Percentiles rank a stretch among this genome's conserved stretches.
These are phyloP conservation scores for Florisuga fusca DNA, from an alignment of 2,797 vertebrate species.

Conservation along the genomic window DNA sequence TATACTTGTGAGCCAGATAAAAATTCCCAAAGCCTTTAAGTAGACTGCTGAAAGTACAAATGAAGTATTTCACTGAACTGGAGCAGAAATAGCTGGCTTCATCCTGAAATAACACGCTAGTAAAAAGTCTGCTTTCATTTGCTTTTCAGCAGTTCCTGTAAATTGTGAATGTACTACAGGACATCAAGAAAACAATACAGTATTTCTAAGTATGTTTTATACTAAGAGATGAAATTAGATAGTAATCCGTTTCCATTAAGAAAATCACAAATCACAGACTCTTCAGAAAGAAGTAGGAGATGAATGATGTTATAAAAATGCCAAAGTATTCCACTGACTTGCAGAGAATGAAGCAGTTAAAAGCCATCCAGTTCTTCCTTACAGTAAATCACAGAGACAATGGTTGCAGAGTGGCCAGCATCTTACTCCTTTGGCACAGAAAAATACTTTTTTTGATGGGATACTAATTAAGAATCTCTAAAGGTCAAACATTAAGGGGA, in stretches of 20 bases:
- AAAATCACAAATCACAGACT: neutral
- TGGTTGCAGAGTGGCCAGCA: neutral
- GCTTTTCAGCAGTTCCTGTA: conserved; percentile 20
- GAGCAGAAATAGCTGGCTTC: conserved; percentile 8
- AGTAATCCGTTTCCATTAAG: neutral
- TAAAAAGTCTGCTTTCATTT: neutral
- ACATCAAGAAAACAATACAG: neutral
- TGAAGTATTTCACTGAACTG: conserved; percentile 13
- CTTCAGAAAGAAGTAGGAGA: neutral
- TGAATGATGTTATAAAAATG: neutral
- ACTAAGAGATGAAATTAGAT: neutral
- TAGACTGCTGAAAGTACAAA: conserved; percentile 2
- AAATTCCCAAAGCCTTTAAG: conserved; percentile 32
- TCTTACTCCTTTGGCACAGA: neutral
- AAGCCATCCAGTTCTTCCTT: neutral
- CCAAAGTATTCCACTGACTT: neutral
- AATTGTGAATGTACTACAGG: neutral
- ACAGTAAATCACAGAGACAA: neutral
- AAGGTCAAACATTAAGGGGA: neutral
- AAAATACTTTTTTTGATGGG: neutral
- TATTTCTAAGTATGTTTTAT: neutral
- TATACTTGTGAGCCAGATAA: neutral
- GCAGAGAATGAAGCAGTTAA: neutral
- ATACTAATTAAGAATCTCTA: neutral
- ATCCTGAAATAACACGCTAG: conserved; percentile 9